A percentile compares a stretch with the other conserved stretches of the same genome.
Conservation (phyloP, 1,140 invertebrate species). For the Drosophila kohkoa region DNA sequence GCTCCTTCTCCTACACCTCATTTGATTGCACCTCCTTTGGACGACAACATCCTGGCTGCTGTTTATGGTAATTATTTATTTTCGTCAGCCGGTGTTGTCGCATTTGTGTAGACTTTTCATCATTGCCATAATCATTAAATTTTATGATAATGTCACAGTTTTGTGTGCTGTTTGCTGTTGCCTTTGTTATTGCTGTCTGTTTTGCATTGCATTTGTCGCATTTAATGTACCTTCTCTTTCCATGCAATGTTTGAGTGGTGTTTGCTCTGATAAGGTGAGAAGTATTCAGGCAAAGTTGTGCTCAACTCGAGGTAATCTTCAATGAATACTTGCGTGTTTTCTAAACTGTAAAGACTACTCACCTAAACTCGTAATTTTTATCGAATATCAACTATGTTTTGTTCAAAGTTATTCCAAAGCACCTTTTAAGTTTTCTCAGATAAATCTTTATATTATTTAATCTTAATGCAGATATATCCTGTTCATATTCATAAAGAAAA, state of each 20-base stretch:
- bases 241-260: background rate
- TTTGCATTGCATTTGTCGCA: conserved; percentile 49
- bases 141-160: conserved; percentile 73
- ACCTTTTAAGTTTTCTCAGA: no score
- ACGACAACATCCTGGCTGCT: conserved; percentile 51
- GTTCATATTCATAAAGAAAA: no score
- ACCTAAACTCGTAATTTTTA: no score
- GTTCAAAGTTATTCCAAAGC: no score
- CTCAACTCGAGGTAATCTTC: background rate
- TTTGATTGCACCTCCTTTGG: conserved; percentile 1
- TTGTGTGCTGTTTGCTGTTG: conserved; percentile 47
- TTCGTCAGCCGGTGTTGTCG: conserved; percentile 73
- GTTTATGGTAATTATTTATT: conserved; percentile 84
- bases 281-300: background rate
- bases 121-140: conserved; percentile 81
- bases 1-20: background rate
- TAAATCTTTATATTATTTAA: no score
- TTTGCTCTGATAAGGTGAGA: background rate
- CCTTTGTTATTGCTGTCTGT: conserved; percentile 63
- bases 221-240: conserved; percentile 14
- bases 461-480: no score
- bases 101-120: conserved; percentile 72
- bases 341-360: background rate
- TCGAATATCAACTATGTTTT: no score
- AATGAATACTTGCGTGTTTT: background rate